Conservation (phyloP, 2,113 vertebrate species). For the Alouatta palliata region DNA sequence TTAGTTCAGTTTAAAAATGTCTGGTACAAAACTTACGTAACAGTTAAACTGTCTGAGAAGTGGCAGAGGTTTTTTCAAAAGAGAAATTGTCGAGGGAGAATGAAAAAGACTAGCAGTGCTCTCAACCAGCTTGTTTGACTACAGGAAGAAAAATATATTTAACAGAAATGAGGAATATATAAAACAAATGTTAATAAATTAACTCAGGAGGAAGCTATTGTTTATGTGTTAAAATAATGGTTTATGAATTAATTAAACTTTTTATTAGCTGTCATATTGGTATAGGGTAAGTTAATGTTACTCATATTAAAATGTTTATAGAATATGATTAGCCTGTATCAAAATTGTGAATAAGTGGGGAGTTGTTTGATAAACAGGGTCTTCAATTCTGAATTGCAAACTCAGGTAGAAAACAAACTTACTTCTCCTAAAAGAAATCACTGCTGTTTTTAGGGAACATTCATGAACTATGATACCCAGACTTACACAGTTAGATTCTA, state of each 20-base stretch:
- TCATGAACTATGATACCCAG: background rate
- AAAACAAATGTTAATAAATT: background rate
- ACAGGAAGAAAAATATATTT: background rate
- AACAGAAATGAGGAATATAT: background rate
- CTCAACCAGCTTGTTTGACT: background rate
- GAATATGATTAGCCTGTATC: background rate
- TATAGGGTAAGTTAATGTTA: background rate
- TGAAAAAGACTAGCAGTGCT: background rate
- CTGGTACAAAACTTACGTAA: background rate
- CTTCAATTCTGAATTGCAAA: background rate
- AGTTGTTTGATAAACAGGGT: background rate
- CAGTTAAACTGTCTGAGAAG: background rate
- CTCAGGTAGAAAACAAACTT: background rate
- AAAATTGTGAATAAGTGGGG: background rate
- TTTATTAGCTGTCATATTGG: background rate
- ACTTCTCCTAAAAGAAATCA: background rate
- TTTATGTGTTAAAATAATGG: background rate
- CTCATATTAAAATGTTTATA: background rate
- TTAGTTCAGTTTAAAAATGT: background rate
- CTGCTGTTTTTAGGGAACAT: background rate
- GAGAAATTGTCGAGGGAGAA: background rate
- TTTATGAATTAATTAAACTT: background rate
- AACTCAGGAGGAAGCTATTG: background rate
- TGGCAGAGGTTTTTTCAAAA: background rate
- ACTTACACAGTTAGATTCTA: background rate